A percentile compares a stretch with the other conserved stretches of the same genome.
phyloP scores from a whole-genome alignment of 92 coral and sea anemone genomes.

The Epizoanthus illoricatus region DNA sequence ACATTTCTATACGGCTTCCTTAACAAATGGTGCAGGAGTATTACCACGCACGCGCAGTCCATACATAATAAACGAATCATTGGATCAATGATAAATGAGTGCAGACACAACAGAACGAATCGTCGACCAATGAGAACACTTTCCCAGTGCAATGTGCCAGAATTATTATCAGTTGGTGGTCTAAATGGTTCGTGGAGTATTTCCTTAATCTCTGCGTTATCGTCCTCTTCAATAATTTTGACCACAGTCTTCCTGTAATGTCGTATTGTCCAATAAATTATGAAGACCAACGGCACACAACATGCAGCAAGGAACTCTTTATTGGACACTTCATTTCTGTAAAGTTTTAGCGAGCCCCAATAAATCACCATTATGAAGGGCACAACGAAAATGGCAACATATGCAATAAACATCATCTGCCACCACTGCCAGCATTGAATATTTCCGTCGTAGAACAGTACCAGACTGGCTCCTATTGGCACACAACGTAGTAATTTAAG shows the following conservation, averaged over 20 bases:
- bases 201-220: slow-evolving; percentile 30
- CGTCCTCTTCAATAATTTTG: neutral
- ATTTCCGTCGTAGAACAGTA: slow-evolving; percentile 46
- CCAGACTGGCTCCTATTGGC: slow-evolving; percentile 19
- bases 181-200: slow-evolving; percentile 52
- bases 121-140: slow-evolving; percentile 51
- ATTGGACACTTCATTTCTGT: slow-evolving; percentile 34
- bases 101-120: slow-evolving; percentile 37
- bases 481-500: slow-evolving; percentile 53
- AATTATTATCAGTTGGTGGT: slow-evolving; percentile 10
- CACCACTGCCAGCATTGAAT: slow-evolving; percentile 60
- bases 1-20: slow-evolving; percentile 36
- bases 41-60: slow-evolving; percentile 37
- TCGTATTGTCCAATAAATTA: slow-evolving; percentile 29
- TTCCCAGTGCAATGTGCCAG: slow-evolving; percentile 57
- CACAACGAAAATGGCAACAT: slow-evolving; percentile 18
- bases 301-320: slow-evolving; percentile 50
- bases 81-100: slow-evolving; percentile 41
- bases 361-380: slow-evolving; percentile 45
- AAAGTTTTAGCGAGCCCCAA: slow-evolving; percentile 48
- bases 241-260: neutral
- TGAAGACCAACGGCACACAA: slow-evolving; percentile 43
- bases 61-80: slow-evolving; percentile 28
- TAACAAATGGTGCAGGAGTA: slow-evolving; percentile 40
- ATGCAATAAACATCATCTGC: slow-evolving; percentile 40